Percentiles rank a stretch among this genome's conserved stretches.
phyloP scores from a whole-genome alignment of 2,113 vertebrate species.

The Barbus barbus region DNA sequence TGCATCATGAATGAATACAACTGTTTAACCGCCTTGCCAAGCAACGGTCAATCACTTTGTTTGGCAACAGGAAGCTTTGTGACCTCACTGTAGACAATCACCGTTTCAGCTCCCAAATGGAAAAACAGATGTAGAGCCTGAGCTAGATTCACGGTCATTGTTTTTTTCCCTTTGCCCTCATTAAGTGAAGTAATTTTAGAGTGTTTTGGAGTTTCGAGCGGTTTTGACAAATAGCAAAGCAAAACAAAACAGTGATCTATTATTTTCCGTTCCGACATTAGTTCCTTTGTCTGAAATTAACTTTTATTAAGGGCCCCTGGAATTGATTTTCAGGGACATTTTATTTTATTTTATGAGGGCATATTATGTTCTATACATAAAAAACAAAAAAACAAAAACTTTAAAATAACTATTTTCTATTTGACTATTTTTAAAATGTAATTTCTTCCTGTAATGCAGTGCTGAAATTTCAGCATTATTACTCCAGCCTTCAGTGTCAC shows the following conservation, averaged over 20 bases:
- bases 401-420: neutral
- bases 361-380: no score
- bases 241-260: constrained; percentile 13
- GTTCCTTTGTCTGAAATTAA: neutral
- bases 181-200: constrained; percentile 5
- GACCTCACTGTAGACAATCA: constrained; percentile 33
- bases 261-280: neutral
- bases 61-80: constrained; percentile 38
- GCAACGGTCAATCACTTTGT: constrained; percentile 39
- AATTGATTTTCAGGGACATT: neutral
- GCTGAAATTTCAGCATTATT: neutral
- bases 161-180: constrained; percentile 15
- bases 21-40: constrained; percentile 23
- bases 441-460: neutral
- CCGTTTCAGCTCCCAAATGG: neutral
- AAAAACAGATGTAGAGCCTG: constrained; percentile 40
- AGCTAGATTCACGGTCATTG: constrained; percentile 2
- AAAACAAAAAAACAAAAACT: no score
- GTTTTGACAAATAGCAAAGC: neutral
- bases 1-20: constrained; percentile 46
- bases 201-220: constrained; percentile 7
- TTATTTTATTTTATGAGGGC: neutral
- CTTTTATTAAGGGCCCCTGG: neutral
- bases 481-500: neutral
- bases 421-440: no score